A percentile compares a stretch with the other conserved stretches of the same genome.
Evolutionary conservation across 2,113 vertebrate species (phyloP).

Genomic region (Malurus cyaneus): DNA sequence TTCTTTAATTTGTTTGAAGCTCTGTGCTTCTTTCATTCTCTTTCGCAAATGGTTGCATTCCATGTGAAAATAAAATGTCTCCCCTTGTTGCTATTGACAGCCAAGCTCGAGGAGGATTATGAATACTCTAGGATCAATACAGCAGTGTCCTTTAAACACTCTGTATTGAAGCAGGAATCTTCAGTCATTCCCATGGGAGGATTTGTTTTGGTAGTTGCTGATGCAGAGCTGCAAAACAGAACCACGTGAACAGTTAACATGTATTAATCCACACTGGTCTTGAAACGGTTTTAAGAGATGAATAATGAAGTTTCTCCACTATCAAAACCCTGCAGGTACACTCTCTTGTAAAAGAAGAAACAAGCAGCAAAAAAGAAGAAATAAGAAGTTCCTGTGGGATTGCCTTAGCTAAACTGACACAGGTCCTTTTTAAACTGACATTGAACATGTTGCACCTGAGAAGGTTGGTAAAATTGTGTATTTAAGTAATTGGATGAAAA

Average conservation of each 20-base stretch:
- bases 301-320: not conserved
- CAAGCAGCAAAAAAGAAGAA: not conserved
- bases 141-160: not conserved
- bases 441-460: not conserved
- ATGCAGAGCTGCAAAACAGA: not conserved
- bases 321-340: not conserved
- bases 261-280: not conserved
- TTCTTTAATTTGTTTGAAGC: not conserved
- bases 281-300: not conserved
- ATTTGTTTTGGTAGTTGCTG: not conserved
- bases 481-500: not conserved
- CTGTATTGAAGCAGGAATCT: not conserved
- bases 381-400: not conserved
- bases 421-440: not conserved
- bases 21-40: not conserved
- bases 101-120: not conserved
- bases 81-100: not conserved
- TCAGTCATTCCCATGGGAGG: not conserved
- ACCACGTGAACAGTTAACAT: accelerated
- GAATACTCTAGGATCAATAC: not conserved
- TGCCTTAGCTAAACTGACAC: not conserved
- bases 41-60: not conserved
- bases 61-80: not conserved
- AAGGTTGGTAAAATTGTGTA: not conserved
- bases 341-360: not conserved